Percentiles rank a stretch among this genome's conserved stretches.
Conservation (phyloP, 2,888 invertebrate genomes). For the Hyles lineata region DNA sequence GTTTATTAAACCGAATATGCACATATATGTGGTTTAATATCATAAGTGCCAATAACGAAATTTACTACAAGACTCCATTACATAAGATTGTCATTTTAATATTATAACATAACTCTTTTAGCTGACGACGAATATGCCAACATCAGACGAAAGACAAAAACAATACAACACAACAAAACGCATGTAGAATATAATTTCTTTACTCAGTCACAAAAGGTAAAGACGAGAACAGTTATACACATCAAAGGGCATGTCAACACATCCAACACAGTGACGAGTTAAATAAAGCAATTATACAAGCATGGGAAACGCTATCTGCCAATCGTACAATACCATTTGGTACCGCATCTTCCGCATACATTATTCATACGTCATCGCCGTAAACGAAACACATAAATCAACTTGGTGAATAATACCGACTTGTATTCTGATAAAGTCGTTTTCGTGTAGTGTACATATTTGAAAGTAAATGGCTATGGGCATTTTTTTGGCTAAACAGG, state of each 20-base stretch:
- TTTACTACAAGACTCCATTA: too few species aligned
- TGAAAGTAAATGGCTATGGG: too few species aligned
- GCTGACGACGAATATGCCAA: too few species aligned
- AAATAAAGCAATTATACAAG: conserved; percentile 34
- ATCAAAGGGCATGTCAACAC: conserved; percentile 3
- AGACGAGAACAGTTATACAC: not conserved
- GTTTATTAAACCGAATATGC: too few species aligned
- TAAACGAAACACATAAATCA: conserved; percentile 47
- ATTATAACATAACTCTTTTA: too few species aligned
- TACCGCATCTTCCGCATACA: conserved; percentile 39
- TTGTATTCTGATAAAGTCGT: conserved; percentile 37
- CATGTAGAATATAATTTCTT: not conserved
- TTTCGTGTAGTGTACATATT: not conserved
- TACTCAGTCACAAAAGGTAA: not conserved
- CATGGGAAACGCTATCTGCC: conserved; percentile 41
- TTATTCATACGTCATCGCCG: conserved; percentile 30
- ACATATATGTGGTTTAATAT: too few species aligned
- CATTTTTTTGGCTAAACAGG: too few species aligned
- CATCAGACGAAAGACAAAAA: not conserved
- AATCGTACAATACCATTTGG: conserved; percentile 39
- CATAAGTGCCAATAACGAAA: too few species aligned
- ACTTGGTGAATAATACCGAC: conserved; percentile 42
- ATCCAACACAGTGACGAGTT: conserved; percentile 9
- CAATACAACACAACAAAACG: not conserved
- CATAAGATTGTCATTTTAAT: too few species aligned